Base-by-base conservation (phyloP, 2,113 vertebrate genomes). In the Dipodomys ordii region DNA sequence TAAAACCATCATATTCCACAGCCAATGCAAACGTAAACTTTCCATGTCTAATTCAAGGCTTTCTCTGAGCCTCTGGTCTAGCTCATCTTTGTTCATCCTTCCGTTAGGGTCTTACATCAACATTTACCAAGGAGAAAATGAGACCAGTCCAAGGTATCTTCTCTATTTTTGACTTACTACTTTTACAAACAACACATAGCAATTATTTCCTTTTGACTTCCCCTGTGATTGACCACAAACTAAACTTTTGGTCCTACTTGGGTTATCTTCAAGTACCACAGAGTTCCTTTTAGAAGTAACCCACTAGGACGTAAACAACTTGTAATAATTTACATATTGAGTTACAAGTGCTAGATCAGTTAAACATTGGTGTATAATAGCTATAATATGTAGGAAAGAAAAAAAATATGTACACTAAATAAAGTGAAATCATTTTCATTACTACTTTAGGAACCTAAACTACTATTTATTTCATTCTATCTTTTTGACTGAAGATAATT, bases 211-310 rank as follows among this genome's bases (percentile, higher is more conserved):
- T 88, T 89, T 46, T 84, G 4, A 79, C 18, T 60, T 44, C 35
- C 8, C 32, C 87, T 35, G 15, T 69, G 78, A 77, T 30, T 71
- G 5, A 76, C 32, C 79, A 94, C 16, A 65, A 49, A 60, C 2
- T 83, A 8, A 12, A 28, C 90, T 44, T 68, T 73, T 49, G 44
- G 53, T 10, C 16, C 60, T 62, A 7, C 28, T 69, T 79, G 8
- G 5, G 25, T 82, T 49, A 76, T 67, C 20, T 79, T 93, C 32
- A 90, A 23, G 62, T 57, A 88, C 18, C 3, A 86, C 10, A 3
- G 30, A 76, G 27, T 78, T 94, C 30, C 30, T 94, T 73, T 85
- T 22, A 92, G 62, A 92, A 81, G 82, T 88, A 85, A 68, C 53
- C 72, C 71, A 64, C 15, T 68, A 71, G 1, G n/a, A 2, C 4